Evolutionary conservation across 1,140 invertebrate species (phyloP).

Genomic region (Pentalonia nigronervosa): DNA sequence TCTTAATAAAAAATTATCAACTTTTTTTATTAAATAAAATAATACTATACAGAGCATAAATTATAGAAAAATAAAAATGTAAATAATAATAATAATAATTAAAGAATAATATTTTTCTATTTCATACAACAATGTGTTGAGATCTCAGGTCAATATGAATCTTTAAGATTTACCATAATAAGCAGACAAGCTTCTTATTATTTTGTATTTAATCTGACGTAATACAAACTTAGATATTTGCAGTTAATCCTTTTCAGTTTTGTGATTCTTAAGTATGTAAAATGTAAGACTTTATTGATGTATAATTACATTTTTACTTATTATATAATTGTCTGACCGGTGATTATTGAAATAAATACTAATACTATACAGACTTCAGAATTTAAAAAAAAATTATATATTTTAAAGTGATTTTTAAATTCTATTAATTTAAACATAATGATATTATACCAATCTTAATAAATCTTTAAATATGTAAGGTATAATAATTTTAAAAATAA

Average conservation of each 20-base stretch:
- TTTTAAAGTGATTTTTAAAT: too few species aligned
- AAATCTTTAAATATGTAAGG: too few species aligned
- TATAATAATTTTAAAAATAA: too few species aligned
- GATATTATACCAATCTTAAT: background rate
- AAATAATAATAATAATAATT: too few species aligned
- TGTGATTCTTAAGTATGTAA: background rate
- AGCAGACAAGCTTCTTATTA: background rate
- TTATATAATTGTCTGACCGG: background rate
- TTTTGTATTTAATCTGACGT: background rate
- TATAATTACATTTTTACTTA: background rate
- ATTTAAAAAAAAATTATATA: background rate
- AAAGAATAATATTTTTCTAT: background rate
- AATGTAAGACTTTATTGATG: background rate
- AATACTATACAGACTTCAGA: background rate
- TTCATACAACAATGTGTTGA: background rate
- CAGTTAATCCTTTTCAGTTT: background rate
- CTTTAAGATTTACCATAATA: background rate
- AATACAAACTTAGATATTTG: background rate
- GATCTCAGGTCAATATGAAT: background rate
- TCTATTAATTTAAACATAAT: too few species aligned
- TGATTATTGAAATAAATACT: background rate
- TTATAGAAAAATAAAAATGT: too few species aligned
- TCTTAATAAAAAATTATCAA: too few species aligned
- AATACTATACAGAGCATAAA: background rate
- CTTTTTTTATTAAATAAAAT: background rate